These are phyloP conservation scores for Trachymyrmex cornetzi DNA, from an alignment of 1,140 invertebrate genomes.

Conservation along the genomic window DNA sequence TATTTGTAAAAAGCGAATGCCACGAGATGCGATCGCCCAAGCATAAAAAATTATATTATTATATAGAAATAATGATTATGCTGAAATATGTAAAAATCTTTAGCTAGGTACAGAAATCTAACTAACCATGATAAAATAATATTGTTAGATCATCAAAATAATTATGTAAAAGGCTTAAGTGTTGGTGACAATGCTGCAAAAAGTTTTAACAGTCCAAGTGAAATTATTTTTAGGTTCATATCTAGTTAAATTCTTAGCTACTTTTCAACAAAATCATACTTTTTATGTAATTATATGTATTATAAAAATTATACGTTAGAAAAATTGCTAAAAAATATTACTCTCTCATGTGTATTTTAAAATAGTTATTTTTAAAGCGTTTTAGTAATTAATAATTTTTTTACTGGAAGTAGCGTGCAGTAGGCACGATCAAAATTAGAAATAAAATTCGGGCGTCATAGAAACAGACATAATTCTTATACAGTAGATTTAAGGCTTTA, in stretches of 20 bases:
- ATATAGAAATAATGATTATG: background rate
- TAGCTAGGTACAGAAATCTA: too few relatives aligned
- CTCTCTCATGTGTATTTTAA: too few relatives aligned
- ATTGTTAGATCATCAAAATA: too few relatives aligned
- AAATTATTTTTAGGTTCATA: too few relatives aligned
- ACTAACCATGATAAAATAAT: too few relatives aligned
- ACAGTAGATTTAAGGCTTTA: constrained; percentile 11
- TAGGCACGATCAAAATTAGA: background rate
- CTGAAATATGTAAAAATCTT: too few relatives aligned
- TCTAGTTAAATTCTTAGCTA: too few relatives aligned
- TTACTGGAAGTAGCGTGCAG: too few relatives aligned
- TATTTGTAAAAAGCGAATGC: background rate
- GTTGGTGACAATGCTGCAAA: too few relatives aligned
- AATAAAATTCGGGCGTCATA: background rate
- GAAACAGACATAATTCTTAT: constrained; percentile 23
- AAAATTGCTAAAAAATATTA: background rate
- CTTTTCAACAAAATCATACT: background rate
- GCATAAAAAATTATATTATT: background rate
- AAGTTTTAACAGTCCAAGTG: too few relatives aligned
- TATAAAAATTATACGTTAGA: background rate
- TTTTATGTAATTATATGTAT: background rate
- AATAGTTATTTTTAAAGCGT: background rate
- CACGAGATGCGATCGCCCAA: background rate
- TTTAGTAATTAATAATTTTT: background rate
- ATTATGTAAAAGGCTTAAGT: too few relatives aligned